phyloP scores from a whole-genome alignment of 2,113 vertebrate species.

The Eleginops maclovinus region DNA sequence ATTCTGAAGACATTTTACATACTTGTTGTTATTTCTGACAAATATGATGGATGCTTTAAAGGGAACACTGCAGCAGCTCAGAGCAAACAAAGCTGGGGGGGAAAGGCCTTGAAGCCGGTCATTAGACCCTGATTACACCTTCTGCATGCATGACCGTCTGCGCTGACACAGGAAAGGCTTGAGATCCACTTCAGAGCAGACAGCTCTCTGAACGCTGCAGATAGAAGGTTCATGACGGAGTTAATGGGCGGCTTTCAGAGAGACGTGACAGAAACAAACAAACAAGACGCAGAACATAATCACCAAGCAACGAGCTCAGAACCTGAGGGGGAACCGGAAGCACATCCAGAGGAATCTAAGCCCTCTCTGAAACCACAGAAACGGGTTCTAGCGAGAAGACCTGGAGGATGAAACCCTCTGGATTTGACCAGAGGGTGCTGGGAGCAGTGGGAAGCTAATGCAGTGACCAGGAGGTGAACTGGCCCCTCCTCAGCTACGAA shows the following conservation, averaged over 20 bases:
- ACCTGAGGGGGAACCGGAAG: neutral
- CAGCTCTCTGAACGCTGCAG: neutral
- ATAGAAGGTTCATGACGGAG: constrained; percentile 47
- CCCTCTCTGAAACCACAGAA: no score
- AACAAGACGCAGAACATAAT: neutral
- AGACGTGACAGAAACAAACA: constrained; percentile 8
- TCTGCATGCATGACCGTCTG: constrained; percentile 4
- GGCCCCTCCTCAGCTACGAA: no score
- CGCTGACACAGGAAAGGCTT: constrained; percentile 42
- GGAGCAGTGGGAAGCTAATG: no score
- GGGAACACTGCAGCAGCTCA: no score
- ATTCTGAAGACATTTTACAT: no score
- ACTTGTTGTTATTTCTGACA: no score
- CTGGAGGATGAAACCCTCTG: no score
- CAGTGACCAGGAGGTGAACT: no score
- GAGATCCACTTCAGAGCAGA: constrained; percentile 34
- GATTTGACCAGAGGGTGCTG: no score
- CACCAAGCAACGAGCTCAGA: neutral
- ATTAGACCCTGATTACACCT: constrained; percentile 49
- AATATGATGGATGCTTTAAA: no score
- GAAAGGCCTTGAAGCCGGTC: constrained; percentile 24
- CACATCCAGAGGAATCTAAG: no score
- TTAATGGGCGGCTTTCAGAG: constrained; percentile 34
- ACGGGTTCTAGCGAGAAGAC: no score
- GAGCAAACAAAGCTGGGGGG: constrained; percentile 40